Conservation (phyloP, 2,113 vertebrate species). For the Promerops cafer region DNA sequence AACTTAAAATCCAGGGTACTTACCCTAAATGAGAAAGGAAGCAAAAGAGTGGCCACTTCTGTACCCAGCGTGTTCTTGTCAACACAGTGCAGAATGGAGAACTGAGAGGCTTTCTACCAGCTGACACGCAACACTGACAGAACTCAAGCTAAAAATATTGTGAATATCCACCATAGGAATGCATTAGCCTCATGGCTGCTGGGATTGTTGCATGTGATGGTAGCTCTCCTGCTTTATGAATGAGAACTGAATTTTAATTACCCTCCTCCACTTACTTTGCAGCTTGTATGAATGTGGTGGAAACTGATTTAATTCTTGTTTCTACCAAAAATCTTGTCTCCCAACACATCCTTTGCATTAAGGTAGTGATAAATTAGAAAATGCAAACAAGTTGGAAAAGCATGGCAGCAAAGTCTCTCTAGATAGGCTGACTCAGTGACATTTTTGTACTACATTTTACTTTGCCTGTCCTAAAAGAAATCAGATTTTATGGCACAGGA, state of each 20-base stretch:
- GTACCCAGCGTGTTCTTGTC: background rate
- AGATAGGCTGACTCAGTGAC: background rate
- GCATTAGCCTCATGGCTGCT: background rate
- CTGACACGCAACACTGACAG: background rate
- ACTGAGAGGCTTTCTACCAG: background rate
- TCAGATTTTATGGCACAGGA: background rate
- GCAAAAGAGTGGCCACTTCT: background rate
- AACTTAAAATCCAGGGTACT: background rate
- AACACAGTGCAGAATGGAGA: background rate
- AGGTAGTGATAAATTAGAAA: background rate
- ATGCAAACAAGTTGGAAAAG: background rate
- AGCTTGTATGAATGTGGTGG: background rate
- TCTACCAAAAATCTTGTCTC: background rate
- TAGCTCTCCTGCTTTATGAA: background rate
- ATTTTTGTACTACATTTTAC: background rate
- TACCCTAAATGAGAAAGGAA: background rate
- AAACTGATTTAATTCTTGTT: background rate
- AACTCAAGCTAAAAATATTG: conserved; percentile 28
- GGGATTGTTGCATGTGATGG: background rate
- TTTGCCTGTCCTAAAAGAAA: background rate
- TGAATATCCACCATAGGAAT: background rate
- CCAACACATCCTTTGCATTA: background rate
- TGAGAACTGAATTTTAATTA: background rate
- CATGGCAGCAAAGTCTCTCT: background rate
- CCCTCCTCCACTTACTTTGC: background rate